These are phyloP conservation scores for Noctua janthe DNA, from an alignment of 2,888 invertebrate species.

Conservation along the genomic window DNA sequence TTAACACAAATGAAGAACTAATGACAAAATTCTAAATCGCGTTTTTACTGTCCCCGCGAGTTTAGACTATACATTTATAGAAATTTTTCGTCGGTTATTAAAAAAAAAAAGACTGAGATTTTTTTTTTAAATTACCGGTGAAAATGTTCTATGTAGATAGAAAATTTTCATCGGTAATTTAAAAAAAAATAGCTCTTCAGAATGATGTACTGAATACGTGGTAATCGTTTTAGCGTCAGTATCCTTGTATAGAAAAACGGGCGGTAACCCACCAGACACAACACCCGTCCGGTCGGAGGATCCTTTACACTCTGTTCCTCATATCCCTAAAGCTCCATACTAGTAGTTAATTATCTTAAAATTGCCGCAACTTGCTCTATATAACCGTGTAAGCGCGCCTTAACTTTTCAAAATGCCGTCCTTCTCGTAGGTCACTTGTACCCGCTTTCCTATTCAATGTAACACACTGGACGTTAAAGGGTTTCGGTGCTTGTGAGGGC, in stretches of 20 bases:
- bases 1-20: not conserved
- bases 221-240: too few species aligned
- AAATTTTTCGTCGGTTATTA: too few species aligned
- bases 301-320: too few species aligned
- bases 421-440: conserved; percentile 27
- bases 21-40: not conserved
- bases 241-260: too few species aligned
- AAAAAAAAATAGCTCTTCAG: too few species aligned
- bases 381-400: not conserved
- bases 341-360: not conserved
- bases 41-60: not conserved
- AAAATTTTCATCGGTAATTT: too few species aligned
- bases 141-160: too few species aligned
- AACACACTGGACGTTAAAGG: conserved; percentile 46
- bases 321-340: not conserved
- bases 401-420: conserved; percentile 16
- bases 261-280: not conserved
- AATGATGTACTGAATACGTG: too few species aligned
- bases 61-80: not conserved
- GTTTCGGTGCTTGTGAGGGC: conserved; percentile 21
- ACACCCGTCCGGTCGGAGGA: not conserved
- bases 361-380: too few species aligned
- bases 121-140: too few species aligned
- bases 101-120: too few species aligned
- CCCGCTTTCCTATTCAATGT: conserved; percentile 49